Percentiles rank a stretch among this genome's conserved stretches.
These are phyloP conservation scores for Etheostoma nigrum DNA, from an alignment of 2,797 vertebrate genomes.

Conservation along the genomic window DNA sequence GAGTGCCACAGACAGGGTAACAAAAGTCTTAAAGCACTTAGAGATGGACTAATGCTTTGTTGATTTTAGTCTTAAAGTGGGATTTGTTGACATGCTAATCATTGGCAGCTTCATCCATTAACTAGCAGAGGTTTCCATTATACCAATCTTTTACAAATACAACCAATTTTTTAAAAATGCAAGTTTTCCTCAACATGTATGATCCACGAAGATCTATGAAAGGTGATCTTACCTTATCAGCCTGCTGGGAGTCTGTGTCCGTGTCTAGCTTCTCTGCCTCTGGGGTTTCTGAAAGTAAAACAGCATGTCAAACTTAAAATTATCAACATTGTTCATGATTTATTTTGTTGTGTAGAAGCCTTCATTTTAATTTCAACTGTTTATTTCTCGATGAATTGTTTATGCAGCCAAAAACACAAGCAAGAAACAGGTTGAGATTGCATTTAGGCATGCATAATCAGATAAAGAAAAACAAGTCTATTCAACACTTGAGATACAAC, in stretches of 20 bases:
- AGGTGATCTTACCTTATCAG: slow-evolving; percentile 89
- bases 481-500: background rate
- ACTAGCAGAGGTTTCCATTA: background rate
- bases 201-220: background rate
- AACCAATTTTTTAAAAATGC: background rate
- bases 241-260: slow-evolving; percentile 89
- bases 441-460: background rate
- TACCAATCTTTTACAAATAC: background rate
- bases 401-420: background rate
- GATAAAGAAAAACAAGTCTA: background rate
- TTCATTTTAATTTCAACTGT: background rate
- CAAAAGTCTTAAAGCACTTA: background rate
- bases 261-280: slow-evolving; percentile 95
- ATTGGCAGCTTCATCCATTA: background rate
- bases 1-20: background rate
- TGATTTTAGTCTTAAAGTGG: background rate
- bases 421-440: background rate
- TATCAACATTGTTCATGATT: background rate
- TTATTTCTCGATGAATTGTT: background rate
- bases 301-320: background rate
- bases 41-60: background rate
- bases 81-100: background rate
- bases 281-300: slow-evolving; percentile 83
- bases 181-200: background rate
- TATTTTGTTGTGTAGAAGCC: background rate